These are phyloP conservation scores for Leuciscus waleckii DNA, from an alignment of 2,797 vertebrate genomes.

Conservation along the genomic window DNA sequence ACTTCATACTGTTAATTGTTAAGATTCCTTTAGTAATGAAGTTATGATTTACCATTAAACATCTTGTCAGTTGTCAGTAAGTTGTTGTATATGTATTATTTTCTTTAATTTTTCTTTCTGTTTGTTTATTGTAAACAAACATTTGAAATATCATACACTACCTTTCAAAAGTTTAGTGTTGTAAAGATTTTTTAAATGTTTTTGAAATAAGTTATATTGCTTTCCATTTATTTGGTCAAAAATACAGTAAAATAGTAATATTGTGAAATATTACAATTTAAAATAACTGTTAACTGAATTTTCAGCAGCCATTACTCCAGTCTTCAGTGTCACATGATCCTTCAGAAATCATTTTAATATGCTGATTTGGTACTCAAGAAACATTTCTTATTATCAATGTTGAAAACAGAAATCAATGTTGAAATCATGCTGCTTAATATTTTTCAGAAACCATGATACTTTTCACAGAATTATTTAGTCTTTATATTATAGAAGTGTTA, in stretches of 20 bases:
- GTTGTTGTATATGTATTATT: not conserved
- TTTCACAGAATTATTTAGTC: not conserved
- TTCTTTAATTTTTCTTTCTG: not conserved
- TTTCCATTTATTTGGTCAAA: not conserved
- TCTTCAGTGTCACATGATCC: not conserved
- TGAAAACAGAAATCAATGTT: not conserved
- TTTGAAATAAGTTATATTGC: not conserved
- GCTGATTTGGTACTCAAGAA: not conserved
- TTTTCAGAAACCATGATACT: not conserved
- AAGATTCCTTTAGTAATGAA: not conserved
- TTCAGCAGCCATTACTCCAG: not conserved
- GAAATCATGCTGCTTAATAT: not conserved
- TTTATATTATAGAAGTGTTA: conserved; percentile 17
- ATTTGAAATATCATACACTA: not conserved
- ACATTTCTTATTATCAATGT: not conserved
- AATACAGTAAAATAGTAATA: not conserved
- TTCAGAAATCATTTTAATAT: not conserved
- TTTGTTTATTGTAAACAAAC: not conserved
- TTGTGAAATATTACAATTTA: not conserved
- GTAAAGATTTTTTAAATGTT: not conserved
- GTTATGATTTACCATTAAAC: not conserved
- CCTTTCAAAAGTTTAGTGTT: too few species aligned
- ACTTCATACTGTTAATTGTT: not conserved
- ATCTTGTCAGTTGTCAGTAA: not conserved
- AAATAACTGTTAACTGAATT: not conserved